Percentiles rank a stretch among this genome's conserved stretches.
Evolutionary conservation across 2,113 vertebrate genomes (phyloP).

Genomic region (Fulica atra): DNA sequence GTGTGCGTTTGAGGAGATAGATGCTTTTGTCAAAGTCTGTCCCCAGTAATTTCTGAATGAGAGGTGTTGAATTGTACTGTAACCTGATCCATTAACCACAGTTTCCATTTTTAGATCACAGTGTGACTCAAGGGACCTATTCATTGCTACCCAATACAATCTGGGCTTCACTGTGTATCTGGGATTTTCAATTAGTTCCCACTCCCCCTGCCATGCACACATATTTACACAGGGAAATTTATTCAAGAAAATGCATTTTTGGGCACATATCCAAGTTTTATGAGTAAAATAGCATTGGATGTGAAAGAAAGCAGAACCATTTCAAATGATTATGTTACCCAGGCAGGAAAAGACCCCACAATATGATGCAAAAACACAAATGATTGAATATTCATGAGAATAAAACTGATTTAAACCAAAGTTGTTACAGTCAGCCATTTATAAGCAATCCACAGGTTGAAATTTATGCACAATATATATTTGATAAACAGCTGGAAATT

Average conservation of each 20-base stretch:
- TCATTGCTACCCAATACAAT: background rate
- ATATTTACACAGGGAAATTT: background rate
- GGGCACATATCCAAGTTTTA: background rate
- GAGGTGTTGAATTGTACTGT: background rate
- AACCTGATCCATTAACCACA: background rate
- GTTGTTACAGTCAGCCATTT: background rate
- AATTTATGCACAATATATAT: background rate
- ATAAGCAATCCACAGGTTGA: background rate
- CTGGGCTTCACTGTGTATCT: background rate
- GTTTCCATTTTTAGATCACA: conserved; percentile 24
- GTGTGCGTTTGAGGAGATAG: background rate
- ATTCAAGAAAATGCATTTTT: conserved; percentile 19
- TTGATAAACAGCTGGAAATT: background rate
- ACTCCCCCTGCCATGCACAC: fast-evolving
- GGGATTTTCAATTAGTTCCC: background rate
- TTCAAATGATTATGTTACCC: conserved; percentile 5
- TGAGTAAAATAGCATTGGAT: background rate
- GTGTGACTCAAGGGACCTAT: background rate
- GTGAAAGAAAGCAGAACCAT: background rate
- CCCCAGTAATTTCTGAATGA: background rate
- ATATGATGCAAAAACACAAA: background rate
- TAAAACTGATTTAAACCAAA: background rate
- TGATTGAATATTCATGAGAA: conserved; percentile 30
- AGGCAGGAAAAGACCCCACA: background rate
- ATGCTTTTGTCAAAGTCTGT: background rate